Evolutionary conservation across 2,113 vertebrate species (phyloP).

Genomic region (Hippocampus abdominalis): DNA sequence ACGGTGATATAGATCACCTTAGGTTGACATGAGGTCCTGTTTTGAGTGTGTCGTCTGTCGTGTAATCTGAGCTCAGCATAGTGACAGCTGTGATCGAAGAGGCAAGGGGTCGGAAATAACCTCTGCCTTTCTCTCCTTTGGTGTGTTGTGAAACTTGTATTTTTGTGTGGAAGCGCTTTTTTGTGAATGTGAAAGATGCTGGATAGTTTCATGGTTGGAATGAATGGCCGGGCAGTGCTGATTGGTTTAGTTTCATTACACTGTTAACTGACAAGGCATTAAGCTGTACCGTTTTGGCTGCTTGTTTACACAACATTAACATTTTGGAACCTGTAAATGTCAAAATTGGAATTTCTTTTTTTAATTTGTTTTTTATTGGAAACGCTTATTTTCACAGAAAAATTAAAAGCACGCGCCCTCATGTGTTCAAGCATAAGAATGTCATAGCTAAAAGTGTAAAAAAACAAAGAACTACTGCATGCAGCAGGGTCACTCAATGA

Average conservation of each 20-base stretch:
- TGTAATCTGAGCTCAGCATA: slow-evolving; percentile 64
- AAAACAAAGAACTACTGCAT: too few species aligned
- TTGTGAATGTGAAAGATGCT: background rate
- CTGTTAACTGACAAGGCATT: background rate
- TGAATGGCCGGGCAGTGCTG: too few species aligned
- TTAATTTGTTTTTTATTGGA: too few species aligned
- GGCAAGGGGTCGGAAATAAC: slow-evolving; percentile 55
- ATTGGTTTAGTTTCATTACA: background rate
- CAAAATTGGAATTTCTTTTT: too few species aligned
- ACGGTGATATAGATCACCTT: slow-evolving; percentile 47
- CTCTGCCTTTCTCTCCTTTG: slow-evolving; percentile 33
- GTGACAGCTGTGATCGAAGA: slow-evolving; percentile 63
- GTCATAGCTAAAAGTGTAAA: too few species aligned
- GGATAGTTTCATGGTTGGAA: too few species aligned
- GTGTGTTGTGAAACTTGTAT: slow-evolving; percentile 34
- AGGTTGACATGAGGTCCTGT: slow-evolving; percentile 49
- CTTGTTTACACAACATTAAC: background rate
- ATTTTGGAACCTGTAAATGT: background rate
- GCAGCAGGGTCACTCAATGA: too few species aligned
- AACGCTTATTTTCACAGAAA: too few species aligned
- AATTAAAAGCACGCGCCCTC: too few species aligned
- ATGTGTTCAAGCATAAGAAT: too few species aligned
- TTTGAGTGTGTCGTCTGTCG: slow-evolving; percentile 49
- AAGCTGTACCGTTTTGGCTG: background rate
- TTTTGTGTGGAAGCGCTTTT: background rate